Evolutionary conservation across 2,888 invertebrate genomes (phyloP), one percentile per base, ranked within the genome.

Genomic region (Drosophila suboccidentalis): DNA sequence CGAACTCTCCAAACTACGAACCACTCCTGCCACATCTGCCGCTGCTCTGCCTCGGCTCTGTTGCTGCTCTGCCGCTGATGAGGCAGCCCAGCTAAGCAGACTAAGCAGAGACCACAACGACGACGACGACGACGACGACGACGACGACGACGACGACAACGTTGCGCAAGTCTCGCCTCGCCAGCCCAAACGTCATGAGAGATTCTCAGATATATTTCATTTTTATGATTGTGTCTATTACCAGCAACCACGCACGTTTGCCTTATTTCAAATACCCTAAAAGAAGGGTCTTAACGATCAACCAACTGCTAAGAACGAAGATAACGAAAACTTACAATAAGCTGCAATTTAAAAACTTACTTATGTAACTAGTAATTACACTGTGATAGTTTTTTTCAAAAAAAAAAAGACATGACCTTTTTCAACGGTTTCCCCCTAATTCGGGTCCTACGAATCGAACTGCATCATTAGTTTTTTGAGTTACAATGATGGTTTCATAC

Each of bases 171-270:
- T 69, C 51, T 65, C 46, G 78, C 80, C 72, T 74, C 59, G 73
- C 80, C 81, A 72, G 71, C 54, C 58, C 53, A 64, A 87, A 68
- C 84, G 76, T 82, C 87, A 84, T 88, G 86, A 82, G 76, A 87
- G 87, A 87, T 87, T 87, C 87, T 89, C 89, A 86, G 86, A 88
- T 86, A 87, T 89, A 87, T 89, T 89, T 87, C 87, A 89, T 87
- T 87, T 89, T 87, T 87, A 87, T 87, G 87, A 87, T 87, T 87
- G 87, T 89, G 87, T 87, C 89, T 87, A 85, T 89, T 87, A 89
- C 87, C 81, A 87, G 76, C 89, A 75, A 87, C 87, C 87, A 87
- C 87, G 87, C 87, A 87, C 85, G 83, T 83, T 87, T 71, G 87
- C 87, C 79, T 84, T 77, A 80, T 70, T 77, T 71, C 26, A 32